Percentiles rank a stretch among this genome's conserved stretches.
Evolutionary conservation across 2,888 invertebrate genomes (phyloP).

Genomic region (Xestia xanthographa): DNA sequence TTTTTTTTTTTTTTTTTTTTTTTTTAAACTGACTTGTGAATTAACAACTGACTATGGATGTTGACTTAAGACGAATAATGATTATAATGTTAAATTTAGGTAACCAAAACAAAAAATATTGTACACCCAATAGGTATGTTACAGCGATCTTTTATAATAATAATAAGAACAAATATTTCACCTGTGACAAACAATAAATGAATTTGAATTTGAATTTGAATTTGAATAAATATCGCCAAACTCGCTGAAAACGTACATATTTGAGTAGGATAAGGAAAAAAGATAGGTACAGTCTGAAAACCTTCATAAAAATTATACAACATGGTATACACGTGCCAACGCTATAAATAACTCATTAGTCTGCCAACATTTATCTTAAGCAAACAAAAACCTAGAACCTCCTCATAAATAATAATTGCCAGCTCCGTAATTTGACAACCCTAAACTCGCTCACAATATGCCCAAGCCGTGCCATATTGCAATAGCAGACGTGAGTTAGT

Average conservation of each 20-base stretch:
- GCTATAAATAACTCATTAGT: conserved; percentile 1
- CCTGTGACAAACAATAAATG: too few relatives aligned
- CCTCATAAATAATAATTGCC: conserved; percentile 50
- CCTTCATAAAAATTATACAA: neutral
- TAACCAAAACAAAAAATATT: too few relatives aligned
- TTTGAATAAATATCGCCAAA: neutral
- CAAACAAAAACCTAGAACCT: conserved; percentile 15
- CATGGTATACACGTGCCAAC: neutral
- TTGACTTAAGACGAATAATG: too few relatives aligned
- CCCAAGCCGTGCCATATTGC: conserved; percentile 47
- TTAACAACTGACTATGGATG: too few relatives aligned
- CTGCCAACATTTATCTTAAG: conserved; percentile 29
- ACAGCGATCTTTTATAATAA: too few relatives aligned
- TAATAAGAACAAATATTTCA: too few relatives aligned
- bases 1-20: too few relatives aligned
- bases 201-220: too few relatives aligned
- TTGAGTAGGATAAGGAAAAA: neutral
- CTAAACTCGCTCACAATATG: conserved; percentile 43
- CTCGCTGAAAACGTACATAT: neutral
- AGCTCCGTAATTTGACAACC: conserved; percentile 42
- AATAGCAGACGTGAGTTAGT: conserved; percentile 56
- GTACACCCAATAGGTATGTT: too few relatives aligned
- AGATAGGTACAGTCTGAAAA: neutral
- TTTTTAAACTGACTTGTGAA: too few relatives aligned
- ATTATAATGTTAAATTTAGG: too few relatives aligned